Percentiles rank a stretch among this genome's conserved stretches.
Evolutionary conservation across 2,888 invertebrate genomes (phyloP).

Genomic region (Melanargia galathea): DNA sequence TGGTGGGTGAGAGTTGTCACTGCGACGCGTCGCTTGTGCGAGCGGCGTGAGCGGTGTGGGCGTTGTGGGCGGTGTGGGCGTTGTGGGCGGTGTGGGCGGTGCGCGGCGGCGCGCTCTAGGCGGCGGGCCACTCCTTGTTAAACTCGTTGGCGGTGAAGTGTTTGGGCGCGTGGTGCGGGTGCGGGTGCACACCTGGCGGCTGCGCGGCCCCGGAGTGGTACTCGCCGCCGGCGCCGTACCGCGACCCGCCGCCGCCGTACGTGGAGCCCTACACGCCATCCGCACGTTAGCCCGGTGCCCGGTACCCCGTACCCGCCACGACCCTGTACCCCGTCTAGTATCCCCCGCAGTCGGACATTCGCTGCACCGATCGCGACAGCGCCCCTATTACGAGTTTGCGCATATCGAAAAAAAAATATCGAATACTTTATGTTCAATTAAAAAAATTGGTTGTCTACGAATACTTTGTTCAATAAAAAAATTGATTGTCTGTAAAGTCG

Average conservation of each 20-base stretch:
- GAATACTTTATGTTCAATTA: too few relatives aligned
- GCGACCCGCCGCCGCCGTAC: conserved; percentile 78
- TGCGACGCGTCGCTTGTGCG: conserved; percentile 22
- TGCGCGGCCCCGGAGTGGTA: conserved; percentile 73
- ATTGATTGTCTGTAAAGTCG: too few relatives aligned
- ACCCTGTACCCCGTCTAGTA: conserved; percentile 43
- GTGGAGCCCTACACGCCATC: conserved; percentile 69
- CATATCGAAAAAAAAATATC: background rate
- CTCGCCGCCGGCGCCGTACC: conserved; percentile 71
- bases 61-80: conserved; percentile 25
- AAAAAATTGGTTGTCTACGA: too few relatives aligned
- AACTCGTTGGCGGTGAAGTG: conserved; percentile 79
- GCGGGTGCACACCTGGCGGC: conserved; percentile 78
- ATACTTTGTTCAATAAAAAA: too few relatives aligned
- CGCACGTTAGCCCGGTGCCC: conserved; percentile 40
- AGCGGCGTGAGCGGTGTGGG: conserved; percentile 29
- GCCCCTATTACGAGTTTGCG: background rate
- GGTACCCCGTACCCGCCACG: conserved; percentile 25
- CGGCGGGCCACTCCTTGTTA: conserved; percentile 82
- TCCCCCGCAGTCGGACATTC: conserved; percentile 10
- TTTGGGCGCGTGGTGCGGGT: conserved; percentile 81
- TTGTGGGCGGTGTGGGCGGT: conserved; percentile 27
- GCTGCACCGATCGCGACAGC: background rate
- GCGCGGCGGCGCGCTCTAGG: conserved; percentile 52
- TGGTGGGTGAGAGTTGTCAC: conserved; percentile 7